Evolutionary conservation across 2,113 vertebrate species (phyloP).

Genomic region (Actenoides hombroni): DNA sequence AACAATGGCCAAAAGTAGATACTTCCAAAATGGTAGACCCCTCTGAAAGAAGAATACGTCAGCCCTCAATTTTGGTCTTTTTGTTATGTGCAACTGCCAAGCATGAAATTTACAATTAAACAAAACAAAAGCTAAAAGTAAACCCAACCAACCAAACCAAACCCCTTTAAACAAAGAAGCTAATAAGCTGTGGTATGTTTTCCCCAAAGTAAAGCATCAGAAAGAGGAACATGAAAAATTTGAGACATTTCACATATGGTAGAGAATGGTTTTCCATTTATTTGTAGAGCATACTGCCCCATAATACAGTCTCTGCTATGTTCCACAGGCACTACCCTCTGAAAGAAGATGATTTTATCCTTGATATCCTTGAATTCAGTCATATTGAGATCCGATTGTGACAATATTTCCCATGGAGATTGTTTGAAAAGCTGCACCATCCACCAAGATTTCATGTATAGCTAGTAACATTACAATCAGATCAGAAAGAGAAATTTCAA

Average conservation of each 20-base stretch:
- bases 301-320: neutral
- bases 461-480: neutral
- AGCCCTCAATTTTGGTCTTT: neutral
- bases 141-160: neutral
- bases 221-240: neutral
- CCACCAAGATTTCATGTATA: neutral
- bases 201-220: neutral
- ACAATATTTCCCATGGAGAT: neutral
- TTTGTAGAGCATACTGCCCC: neutral
- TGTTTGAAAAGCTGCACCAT: neutral
- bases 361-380: neutral
- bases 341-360: neutral
- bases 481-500: neutral
- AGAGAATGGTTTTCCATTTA: neutral
- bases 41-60: neutral
- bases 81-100: neutral
- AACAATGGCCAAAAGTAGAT: neutral
- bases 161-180: neutral
- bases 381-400: neutral
- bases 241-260: neutral
- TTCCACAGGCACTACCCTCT: neutral
- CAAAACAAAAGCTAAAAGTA: neutral
- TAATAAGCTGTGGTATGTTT: neutral
- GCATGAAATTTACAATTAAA: neutral
- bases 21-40: neutral